phyloP scores from a whole-genome alignment of 2,797 vertebrate species.

The Bradypodion pumilum region DNA sequence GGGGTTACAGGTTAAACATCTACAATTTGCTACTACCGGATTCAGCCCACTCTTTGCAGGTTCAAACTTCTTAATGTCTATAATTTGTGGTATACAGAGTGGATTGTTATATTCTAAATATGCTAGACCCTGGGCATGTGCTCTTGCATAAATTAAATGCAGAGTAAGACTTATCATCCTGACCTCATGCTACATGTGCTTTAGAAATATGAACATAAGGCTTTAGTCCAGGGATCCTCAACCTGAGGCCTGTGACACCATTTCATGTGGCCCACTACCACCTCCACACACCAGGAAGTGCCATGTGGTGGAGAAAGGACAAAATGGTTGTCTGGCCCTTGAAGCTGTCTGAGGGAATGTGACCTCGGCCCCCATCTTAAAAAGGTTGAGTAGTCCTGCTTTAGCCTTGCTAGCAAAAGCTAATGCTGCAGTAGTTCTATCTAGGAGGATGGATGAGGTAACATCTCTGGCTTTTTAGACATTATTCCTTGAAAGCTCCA shows the following conservation, averaged over 20 bases:
- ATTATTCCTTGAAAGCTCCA: not conserved
- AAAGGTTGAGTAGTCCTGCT: no score
- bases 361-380: no score
- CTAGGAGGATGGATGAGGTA: not conserved
- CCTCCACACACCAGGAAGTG: no score
- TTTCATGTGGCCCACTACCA: no score
- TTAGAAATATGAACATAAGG: not conserved
- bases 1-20: not conserved
- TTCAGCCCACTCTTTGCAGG: not conserved
- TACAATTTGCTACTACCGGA: not conserved
- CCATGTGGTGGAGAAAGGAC: no score
- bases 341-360: no score
- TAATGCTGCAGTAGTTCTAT: not conserved
- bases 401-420: not conserved
- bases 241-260: no score
- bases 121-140: not conserved
- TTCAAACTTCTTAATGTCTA: not conserved
- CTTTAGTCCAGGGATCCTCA: no score
- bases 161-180: not conserved
- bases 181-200: not conserved
- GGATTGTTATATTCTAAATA: not conserved
- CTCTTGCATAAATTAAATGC: not conserved
- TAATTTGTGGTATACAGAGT: not conserved
- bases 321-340: no score
- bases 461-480: no score